Percentiles rank a stretch among this genome's conserved stretches.
Conservation (phyloP, 2,888 invertebrate species). For the Callyntrura guangdongensis region DNA sequence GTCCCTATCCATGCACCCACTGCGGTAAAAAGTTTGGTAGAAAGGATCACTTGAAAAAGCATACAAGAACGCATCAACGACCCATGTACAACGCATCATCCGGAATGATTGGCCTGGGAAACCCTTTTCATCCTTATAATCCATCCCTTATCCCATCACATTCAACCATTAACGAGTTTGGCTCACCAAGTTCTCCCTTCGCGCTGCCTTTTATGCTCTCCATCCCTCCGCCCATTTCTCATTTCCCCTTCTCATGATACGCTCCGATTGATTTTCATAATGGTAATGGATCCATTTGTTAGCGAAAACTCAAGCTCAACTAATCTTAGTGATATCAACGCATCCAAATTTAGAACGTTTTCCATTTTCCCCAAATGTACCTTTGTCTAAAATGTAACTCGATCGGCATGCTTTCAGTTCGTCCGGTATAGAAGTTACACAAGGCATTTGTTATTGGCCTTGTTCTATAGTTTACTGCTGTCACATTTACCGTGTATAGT, state of each 20-base stretch:
- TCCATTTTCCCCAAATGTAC: slow-evolving; percentile 26
- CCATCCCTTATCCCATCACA: slow-evolving; percentile 83
- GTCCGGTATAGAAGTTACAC: too few relatives aligned
- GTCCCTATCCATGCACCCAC: slow-evolving; percentile 94
- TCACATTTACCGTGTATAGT: too few relatives aligned
- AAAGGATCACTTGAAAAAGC: slow-evolving; percentile 97
- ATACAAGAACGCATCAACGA: slow-evolving; percentile 92
- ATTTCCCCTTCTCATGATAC: slow-evolving; percentile 80
- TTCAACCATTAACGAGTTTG: slow-evolving; percentile 78
- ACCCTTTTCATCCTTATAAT: slow-evolving; percentile 84
- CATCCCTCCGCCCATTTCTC: slow-evolving; percentile 81
- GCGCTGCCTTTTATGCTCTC: slow-evolving; percentile 81
- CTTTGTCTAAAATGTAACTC: too few relatives aligned
- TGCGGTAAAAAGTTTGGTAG: slow-evolving; percentile 98
- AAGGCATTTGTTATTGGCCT: too few relatives aligned
- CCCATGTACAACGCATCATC: slow-evolving; percentile 80
- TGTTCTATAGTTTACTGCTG: too few relatives aligned
- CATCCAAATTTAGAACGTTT: slow-evolving; percentile 14
- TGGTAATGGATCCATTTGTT: slow-evolving; percentile 39
- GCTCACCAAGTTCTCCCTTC: slow-evolving; percentile 79
- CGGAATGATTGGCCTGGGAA: slow-evolving; percentile 84
- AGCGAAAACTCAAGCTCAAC: slow-evolving; percentile 8
- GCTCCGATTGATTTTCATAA: slow-evolving; percentile 70
- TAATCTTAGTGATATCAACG: slow-evolving; percentile 23
- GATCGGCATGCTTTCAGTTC: too few relatives aligned